Conservation (phyloP, 1,140 invertebrate species). For the Lepidurus arcticus region DNA sequence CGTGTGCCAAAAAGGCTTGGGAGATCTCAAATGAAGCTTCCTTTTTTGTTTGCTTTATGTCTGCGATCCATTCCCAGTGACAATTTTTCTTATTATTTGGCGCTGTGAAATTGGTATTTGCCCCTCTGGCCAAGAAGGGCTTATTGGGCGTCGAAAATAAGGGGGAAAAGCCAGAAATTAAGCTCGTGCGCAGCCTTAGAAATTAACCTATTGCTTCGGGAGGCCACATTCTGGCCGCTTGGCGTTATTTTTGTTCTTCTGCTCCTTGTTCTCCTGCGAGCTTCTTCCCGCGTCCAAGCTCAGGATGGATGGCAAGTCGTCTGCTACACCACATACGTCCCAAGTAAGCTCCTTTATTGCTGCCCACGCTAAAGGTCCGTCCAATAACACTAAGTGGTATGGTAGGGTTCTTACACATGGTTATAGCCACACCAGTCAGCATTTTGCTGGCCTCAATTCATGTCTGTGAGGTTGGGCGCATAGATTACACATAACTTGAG, state of each 20-base stretch:
- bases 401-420: not conserved
- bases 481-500: constrained; percentile 3
- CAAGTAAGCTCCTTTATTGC: constrained; percentile 18
- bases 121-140: not conserved
- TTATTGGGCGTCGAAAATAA: not conserved
- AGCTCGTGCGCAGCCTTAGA: not conserved
- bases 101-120: not conserved
- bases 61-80: not conserved
- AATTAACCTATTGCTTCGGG: not conserved
- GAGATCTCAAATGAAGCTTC: not conserved
- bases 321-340: not conserved
- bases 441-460: not conserved
- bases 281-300: not conserved
- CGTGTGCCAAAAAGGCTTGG: not conserved
- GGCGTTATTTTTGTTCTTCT: not conserved
- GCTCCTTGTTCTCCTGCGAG: no score
- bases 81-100: not conserved
- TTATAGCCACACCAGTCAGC: not conserved
- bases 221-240: not conserved
- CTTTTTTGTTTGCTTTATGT: not conserved
- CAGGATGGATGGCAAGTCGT: not conserved
- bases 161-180: not conserved
- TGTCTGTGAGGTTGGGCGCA: not conserved
- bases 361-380: not conserved
- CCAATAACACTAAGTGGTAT: constrained; percentile 19